Conservation (phyloP, 2,113 vertebrate species). For the Electrona antarctica region DNA sequence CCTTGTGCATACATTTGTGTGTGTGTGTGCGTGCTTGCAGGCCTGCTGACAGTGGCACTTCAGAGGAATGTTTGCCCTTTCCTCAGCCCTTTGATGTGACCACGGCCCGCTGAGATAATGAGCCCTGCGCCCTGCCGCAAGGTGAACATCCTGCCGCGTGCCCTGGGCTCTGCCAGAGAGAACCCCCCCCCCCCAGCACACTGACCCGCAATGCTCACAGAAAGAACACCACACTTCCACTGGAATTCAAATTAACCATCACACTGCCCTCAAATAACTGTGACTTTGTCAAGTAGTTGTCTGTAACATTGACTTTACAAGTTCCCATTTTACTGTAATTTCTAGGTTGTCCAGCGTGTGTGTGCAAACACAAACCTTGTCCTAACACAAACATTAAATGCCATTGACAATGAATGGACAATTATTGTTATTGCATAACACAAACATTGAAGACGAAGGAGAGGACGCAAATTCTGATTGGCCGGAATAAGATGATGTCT, state of each 20-base stretch:
- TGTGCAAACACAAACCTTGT: too few relatives aligned
- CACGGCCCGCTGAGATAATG: constrained; percentile 80
- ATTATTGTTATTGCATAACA: too few relatives aligned
- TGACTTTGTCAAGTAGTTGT: too few relatives aligned
- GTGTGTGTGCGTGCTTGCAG: constrained; percentile 55
- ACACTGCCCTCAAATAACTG: too few relatives aligned
- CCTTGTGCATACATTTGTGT: constrained; percentile 26
- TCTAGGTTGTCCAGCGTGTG: too few relatives aligned
- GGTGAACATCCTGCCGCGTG: constrained; percentile 76
- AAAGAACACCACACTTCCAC: neutral
- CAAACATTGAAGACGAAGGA: too few relatives aligned
- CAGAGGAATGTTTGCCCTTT: constrained; percentile 85
- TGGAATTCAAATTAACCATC: neutral
- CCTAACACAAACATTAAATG: too few relatives aligned
- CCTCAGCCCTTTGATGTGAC: constrained; percentile 82
- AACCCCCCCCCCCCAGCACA: constrained; percentile 47
- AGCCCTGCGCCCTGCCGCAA: constrained; percentile 76
- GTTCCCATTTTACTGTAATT: too few relatives aligned
- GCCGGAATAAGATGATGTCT: too few relatives aligned
- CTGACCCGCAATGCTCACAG: neutral
- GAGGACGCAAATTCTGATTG: too few relatives aligned
- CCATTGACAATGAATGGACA: too few relatives aligned
- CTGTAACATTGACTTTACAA: too few relatives aligned
- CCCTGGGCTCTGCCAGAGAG: constrained; percentile 68
- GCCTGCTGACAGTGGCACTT: constrained; percentile 78